Evolutionary conservation across 1,140 invertebrate genomes (phyloP).

Genomic region (Portunus trituberculatus): DNA sequence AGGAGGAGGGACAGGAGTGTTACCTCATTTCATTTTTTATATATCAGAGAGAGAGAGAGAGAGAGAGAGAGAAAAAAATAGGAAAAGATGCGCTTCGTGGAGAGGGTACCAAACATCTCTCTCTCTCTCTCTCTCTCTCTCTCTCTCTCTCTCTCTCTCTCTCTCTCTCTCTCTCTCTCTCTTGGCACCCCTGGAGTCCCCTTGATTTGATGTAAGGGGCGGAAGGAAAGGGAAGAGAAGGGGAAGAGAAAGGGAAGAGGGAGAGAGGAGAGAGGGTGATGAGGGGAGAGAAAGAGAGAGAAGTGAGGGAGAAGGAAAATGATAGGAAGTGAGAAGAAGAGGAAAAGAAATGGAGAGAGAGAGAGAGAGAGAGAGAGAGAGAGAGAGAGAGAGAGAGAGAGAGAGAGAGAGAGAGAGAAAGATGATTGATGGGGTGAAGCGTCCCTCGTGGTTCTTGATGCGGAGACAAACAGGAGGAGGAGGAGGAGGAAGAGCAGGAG

Average conservation of each 20-base stretch:
- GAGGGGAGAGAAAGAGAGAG: not conserved
- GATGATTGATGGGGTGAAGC: conserved; percentile 1
- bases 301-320: not conserved
- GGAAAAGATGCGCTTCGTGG: too few relatives aligned
- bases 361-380: not conserved
- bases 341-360: not conserved
- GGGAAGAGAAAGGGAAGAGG: not conserved
- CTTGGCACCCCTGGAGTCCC: not conserved
- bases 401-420: not conserved
- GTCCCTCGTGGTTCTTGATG: not conserved
- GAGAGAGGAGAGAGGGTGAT: not conserved
- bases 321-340: too few relatives aligned
- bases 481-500: too few relatives aligned
- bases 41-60: conserved; percentile 42
- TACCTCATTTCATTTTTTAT: not conserved
- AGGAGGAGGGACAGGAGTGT: too few relatives aligned
- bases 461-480: not conserved
- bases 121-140: too few relatives aligned
- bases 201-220: not conserved
- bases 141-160: too few relatives aligned
- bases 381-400: not conserved
- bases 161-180: not conserved
- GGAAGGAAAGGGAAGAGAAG: not conserved
- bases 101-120: too few relatives aligned
- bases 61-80: too few relatives aligned